Base-by-base conservation (phyloP, 2,888 invertebrate genomes). In the Cryptocephalus primarius region DNA sequence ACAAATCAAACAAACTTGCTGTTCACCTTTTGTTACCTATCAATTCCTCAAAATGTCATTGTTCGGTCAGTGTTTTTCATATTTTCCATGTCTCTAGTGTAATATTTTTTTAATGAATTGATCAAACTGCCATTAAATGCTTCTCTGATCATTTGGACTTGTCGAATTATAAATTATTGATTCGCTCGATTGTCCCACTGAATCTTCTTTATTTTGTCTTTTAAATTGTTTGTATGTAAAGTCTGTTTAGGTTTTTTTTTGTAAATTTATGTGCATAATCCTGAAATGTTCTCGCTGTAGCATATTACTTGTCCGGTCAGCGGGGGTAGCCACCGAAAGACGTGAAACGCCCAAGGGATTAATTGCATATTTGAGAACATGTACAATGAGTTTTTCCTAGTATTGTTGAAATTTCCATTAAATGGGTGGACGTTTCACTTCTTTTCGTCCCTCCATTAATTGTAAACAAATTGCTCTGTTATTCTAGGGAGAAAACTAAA, bases 401-500 rank as follows among this genome's bases (percentile, higher is more conserved):
- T 48, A 58, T 44, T 51, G 46, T 59, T 59, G 53, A 55, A 49
- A 48, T 47, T 48, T 60, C 63, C 59, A 64, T 66, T 61, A 63
- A 66, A 64, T 66, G 60, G 64, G 63, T 66, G 60, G 63, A 66
- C 38, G n/a, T 32, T 44, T 66, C 68, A 62, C 60, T 65, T 65
- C 61, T 65, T 60, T 62, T 67, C 67, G 70, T 67, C 22, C 22
- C 22, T 22, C 22, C 22, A 4, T 22, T 6, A 22, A 2, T 22
- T 22, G 22, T 22, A 22, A 65, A 65, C 66, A 57, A 59, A 60
- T 66, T 72, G 74, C 73, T 73, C 73, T 75, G 74, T 75, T 75
- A 73, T 72, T 59, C 58, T 62, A 62, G 63, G 61, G 73, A 72
- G 69, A 65, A 65, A 65, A 61, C 36, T 36, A 36, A n/a, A 22